phyloP scores from a whole-genome alignment of 2,888 invertebrate genomes.

The Macaria notata region DNA sequence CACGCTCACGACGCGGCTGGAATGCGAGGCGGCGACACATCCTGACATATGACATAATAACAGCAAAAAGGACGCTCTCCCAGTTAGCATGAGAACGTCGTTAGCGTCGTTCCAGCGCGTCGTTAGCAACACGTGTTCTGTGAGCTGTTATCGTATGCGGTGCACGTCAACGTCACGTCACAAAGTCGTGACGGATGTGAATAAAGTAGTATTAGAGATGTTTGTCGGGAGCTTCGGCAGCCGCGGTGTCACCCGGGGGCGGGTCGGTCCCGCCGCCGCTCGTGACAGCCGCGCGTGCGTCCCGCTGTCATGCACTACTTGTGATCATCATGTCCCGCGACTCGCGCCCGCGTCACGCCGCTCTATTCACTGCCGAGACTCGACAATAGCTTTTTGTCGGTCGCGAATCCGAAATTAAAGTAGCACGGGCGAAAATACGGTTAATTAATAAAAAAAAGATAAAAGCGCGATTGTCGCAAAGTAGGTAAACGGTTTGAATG shows the following conservation, averaged over 20 bases:
- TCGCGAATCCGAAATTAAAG: slow-evolving; percentile 42
- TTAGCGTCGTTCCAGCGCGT: slow-evolving; percentile 54
- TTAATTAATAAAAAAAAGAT: slow-evolving; percentile 47
- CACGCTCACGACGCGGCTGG: slow-evolving; percentile 5
- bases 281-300: slow-evolving; percentile 74
- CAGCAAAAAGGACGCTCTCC: slow-evolving; percentile 24
- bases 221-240: slow-evolving; percentile 29
- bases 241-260: slow-evolving; percentile 55
- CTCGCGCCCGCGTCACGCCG: slow-evolving; percentile 62
- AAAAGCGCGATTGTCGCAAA: slow-evolving; percentile 26
- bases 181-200: slow-evolving; percentile 49
- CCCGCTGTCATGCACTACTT: slow-evolving; percentile 73
- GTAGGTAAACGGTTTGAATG: slow-evolving; percentile 21
- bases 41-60: slow-evolving; percentile 24
- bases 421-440: slow-evolving; percentile 41
- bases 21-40: slow-evolving; percentile 8
- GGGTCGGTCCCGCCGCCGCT: slow-evolving; percentile 36
- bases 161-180: slow-evolving; percentile 53
- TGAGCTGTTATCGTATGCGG: slow-evolving; percentile 49
- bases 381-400: slow-evolving; percentile 41
- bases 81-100: slow-evolving; percentile 45
- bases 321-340: slow-evolving; percentile 71
- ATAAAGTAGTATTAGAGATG: slow-evolving; percentile 55
- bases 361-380: slow-evolving; percentile 43
- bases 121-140: slow-evolving; percentile 56